These are phyloP conservation scores for Phylloscopus trochilus DNA, from an alignment of 2,113 vertebrate species.

Conservation along the genomic window DNA sequence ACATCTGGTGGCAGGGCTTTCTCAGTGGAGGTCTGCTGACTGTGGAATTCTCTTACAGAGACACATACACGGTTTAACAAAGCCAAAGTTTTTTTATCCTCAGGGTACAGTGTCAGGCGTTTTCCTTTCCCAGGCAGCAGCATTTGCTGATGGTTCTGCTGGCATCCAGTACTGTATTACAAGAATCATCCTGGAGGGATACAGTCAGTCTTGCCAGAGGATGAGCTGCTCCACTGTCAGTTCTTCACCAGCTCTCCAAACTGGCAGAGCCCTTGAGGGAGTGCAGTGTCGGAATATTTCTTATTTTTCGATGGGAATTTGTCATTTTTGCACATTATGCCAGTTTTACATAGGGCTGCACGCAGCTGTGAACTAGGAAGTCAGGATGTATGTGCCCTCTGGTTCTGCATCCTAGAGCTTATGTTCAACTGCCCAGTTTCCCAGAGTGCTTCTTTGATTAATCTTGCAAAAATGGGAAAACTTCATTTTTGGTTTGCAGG, in stretches of 20 bases:
- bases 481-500: not conserved
- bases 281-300: not conserved
- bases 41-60: slow-evolving; percentile 43
- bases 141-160: slow-evolving; percentile 10
- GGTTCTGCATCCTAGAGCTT: not conserved
- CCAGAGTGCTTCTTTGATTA: not conserved
- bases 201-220: not conserved
- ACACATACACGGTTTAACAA: slow-evolving; percentile 41
- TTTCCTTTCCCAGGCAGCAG: slow-evolving; percentile 62
- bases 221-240: not conserved
- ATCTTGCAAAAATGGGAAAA: not conserved
- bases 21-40: slow-evolving; percentile 53
- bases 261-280: not conserved
- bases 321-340: accelerated
- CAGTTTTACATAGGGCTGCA: not conserved
- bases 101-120: slow-evolving; percentile 25
- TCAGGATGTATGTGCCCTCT: not conserved
- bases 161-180: not conserved
- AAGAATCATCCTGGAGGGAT: not conserved
- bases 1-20: slow-evolving; percentile 68
- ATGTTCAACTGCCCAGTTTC: not conserved
- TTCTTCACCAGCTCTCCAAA: not conserved
- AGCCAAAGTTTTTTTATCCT: slow-evolving; percentile 54
- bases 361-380: not conserved
- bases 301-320: not conserved